Evolutionary conservation across 1,140 invertebrate species (phyloP), one percentile per base, ranked within the genome.

Genomic region (Muscidifurax raptorellus): DNA sequence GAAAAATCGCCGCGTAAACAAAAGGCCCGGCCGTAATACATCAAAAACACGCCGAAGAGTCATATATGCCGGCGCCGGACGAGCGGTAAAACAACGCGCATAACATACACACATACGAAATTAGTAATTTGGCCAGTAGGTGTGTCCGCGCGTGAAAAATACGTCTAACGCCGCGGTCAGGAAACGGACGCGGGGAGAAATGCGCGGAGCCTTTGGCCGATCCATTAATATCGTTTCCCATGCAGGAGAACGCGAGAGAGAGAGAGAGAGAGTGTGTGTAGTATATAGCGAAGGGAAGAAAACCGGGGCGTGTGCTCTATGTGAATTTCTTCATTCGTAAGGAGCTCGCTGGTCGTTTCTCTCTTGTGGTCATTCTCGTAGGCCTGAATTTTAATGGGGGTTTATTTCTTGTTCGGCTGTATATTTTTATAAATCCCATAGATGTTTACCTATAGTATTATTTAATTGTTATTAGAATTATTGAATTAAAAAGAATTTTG

Each of bases 101-200:
- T 13, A 71, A 59, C 52, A 18, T 7, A 40, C 18, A 18, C 18
- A 12, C 22, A 12, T 15, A 6, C 47, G 6, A 67, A 66, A 78
- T 83, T 78, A 71, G 22, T 78, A 77, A 83, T 78, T 78, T 83
- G 69, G 2, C 72, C 36, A 18, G 82, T 83, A 83, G 74, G 82
- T 78, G 82, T 80, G 82, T 84, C 76, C 40, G 79, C 28, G 79
- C 66, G 67, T 79, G 64, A 84, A 72, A 84, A 72, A 80, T 84
- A 80, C 18, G 47, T 32, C 75, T 32, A 76, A 77, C 30, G 32
- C 52, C 59, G 32, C 32, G 22, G 47, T 2, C 12, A 66, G 59
- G 78, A 36, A 15, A 13, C 18, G 30, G 66, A 13, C 3, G 36
- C 7, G 36, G 36, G 10, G 36, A 40, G 36, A 67, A 12, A 67